Base-by-base conservation (phyloP, 2,113 vertebrate species). In the Euleptes europaea region DNA sequence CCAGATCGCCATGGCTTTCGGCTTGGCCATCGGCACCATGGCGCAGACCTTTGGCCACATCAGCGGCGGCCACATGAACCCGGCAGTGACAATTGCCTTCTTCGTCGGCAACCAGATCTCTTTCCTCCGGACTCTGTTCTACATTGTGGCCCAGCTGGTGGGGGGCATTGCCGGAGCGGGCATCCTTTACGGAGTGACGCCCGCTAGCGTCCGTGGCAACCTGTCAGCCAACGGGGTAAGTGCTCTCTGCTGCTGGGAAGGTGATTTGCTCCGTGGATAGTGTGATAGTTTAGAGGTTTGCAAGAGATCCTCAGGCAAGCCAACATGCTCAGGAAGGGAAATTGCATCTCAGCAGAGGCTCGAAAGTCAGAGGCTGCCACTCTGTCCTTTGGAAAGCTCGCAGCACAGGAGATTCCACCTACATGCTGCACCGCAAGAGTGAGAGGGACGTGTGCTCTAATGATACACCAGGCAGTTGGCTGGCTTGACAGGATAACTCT, bases 1-100 rank as follows among this genome's bases (percentile, higher is more conserved):
- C 15, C 97, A 97, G 94, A 97, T 97, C 76, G 10, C 97, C 0
- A 74, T 97, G 92, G 96, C 97, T 0, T 97, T 97, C 0, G 97
- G 97, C 65, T 84, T 97, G 88, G 96, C 96, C 88, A 96, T 97
- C 21, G 96, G 93, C 9, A 96, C 96, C 0, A 8, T 97, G 93
- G 97, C 94, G 47, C 97, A 97, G 69, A 93, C 95, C 0, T 92
- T 97, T 1, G 97, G 97, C 9, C 97, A 95, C 2, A 91, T 97
- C 87, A 97, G 97, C 0, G 97, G 97, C 0, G 97, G 95, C 35
- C 96, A 97, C 92, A 95, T 97, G 87, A 97, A 97, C 92, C 97
- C 97, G 0, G 97, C 97, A 0, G 93, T 97, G 33, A 97, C 96
- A 49, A 90, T 97, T 35, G 96, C 96, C 66, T 96, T 97, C 89